Base-by-base conservation (phyloP, 2,113 vertebrate species). In the Caranx melampygus region DNA sequence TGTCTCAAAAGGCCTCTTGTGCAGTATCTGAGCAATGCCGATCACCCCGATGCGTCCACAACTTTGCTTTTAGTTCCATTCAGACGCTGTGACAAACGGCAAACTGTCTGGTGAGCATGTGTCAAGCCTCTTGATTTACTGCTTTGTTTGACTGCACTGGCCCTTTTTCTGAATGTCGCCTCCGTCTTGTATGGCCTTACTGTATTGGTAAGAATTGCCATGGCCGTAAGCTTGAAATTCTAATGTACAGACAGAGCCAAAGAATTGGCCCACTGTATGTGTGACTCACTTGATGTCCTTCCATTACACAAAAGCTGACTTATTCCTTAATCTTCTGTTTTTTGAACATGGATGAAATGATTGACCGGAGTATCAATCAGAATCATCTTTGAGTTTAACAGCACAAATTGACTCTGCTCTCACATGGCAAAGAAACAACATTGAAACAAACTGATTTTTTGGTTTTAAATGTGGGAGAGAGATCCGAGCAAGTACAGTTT, bases 1-100 rank as follows among this genome's bases (percentile, higher is more conserved):
- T 75, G 89, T 87, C 89, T 95, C 88, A 94, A 95, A 95, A 94
- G 93, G 88, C 88, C 90, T 90, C 89, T 94, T 94, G 93, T 95
- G 87, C 79, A 77, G 84, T 40, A 83, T 92, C 88, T 87, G 89
- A 91, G 93, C 91, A 88, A 93, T 94, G 94, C 89, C 77, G 87
- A 89, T 93, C 87, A 78, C 83, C 87, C 89, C 82, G 75, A 93
- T 86, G 91, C 77, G 90, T 90, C 83, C 84, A 78, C 90, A 89
- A 91, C 92, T 93, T 89, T 91, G 89, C 90, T 89, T 94, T 92
- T 91, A 91, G 86, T 89, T 92, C 93, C 94, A 93, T 94, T 94
- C 92, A 94, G 87, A 80, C 90, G 8, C 90, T 45, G 90, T 89
- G 89, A 94, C 94, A 94, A 94, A 93, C 91, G 93, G 88, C 91